Conservation (phyloP, 2,113 vertebrate species). For the Leuciscus idus region DNA sequence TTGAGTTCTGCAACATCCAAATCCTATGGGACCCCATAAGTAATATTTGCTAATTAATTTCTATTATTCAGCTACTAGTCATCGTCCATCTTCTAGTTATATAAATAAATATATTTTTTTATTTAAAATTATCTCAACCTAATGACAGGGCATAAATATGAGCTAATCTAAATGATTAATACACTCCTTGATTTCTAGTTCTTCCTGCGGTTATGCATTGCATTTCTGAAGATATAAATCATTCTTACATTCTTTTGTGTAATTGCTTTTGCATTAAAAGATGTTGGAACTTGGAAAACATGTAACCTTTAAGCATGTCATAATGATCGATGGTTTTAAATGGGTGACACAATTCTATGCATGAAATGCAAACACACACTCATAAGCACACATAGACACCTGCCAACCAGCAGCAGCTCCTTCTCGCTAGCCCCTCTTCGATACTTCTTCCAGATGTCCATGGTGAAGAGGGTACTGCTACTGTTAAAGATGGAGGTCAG, state of each 20-base stretch:
- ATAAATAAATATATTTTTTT: neutral
- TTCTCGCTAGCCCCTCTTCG: slow-evolving; percentile 76
- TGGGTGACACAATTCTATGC: neutral
- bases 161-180: slow-evolving; percentile 6
- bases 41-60: neutral
- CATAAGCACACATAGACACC: slow-evolving; percentile 67
- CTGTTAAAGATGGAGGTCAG: slow-evolving; percentile 92
- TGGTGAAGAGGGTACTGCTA: slow-evolving; percentile 90
- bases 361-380: neutral
- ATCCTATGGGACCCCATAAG: neutral
- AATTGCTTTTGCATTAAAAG: neutral
- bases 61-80: neutral
- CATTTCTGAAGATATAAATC: neutral
- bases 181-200: neutral
- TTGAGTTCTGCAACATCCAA: neutral
- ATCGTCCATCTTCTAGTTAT: neutral
- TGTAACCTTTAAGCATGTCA: neutral
- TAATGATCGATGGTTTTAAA: slow-evolving; percentile 2
- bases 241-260: neutral
- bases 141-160: neutral
- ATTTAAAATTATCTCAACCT: neutral
- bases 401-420: slow-evolving; percentile 88
- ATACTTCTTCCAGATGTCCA: slow-evolving; percentile 90
- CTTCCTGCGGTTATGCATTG: neutral
- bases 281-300: neutral